A percentile compares a stretch with the other conserved stretches of the same genome.
Evolutionary conservation across 2,113 vertebrate genomes (phyloP).

Genomic region (Acrocephalus arundinaceus): DNA sequence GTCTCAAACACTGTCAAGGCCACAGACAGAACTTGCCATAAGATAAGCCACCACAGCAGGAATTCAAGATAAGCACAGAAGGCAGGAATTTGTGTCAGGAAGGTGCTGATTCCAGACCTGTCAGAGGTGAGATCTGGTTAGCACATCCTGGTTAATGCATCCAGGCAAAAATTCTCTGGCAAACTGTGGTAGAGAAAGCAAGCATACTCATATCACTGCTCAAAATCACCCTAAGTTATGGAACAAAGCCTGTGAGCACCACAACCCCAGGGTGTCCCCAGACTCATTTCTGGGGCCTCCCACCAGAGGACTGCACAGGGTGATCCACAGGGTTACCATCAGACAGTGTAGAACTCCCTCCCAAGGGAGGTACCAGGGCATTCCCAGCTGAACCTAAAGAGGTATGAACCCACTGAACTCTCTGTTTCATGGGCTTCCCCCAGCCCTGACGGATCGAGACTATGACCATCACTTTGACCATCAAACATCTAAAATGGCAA

Average conservation of each 20-base stretch:
- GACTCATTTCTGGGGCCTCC: neutral
- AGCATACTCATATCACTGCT: neutral
- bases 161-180: neutral
- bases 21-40: neutral
- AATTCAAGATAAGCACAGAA: neutral
- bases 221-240: neutral
- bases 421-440: neutral
- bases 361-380: neutral
- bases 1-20: neutral
- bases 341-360: neutral
- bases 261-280: rapidly evolving
- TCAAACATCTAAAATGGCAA: neutral
- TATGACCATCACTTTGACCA: neutral
- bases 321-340: neutral
- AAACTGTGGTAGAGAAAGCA: neutral
- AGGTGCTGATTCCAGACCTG: neutral
- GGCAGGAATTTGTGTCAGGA: neutral
- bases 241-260: neutral
- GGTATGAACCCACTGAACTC: rapidly evolving
- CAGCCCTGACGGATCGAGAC: neutral
- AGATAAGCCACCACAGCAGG: neutral
- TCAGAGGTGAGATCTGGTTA: neutral
- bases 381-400: neutral
- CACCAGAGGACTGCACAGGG: rapidly evolving
- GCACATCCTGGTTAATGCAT: neutral